Evolutionary conservation across 35 echinoderm and acorn worm species (phyloP).

Genomic region (Stichopus chloronotus): DNA sequence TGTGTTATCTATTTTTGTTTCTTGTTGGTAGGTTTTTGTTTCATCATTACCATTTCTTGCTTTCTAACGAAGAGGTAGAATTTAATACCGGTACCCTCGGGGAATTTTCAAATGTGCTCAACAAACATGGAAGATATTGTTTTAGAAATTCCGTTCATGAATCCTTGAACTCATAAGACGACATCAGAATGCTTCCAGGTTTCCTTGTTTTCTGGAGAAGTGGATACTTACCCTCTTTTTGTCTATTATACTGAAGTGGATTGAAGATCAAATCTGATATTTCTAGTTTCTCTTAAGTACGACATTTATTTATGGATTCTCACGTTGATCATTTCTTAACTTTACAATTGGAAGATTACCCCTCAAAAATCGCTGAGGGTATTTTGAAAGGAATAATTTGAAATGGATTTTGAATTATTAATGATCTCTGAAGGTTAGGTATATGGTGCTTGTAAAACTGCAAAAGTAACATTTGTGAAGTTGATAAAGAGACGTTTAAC

Average conservation of each 20-base stretch:
- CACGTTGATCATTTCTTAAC: constrained; percentile 40
- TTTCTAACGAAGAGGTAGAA: constrained; percentile 53
- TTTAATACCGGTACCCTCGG: constrained; percentile 49
- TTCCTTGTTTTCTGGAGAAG: constrained; percentile 16
- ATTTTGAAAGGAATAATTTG: constrained; percentile 27
- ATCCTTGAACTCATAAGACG: constrained; percentile 50
- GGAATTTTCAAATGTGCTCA: constrained; percentile 42
- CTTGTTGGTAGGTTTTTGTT: constrained; percentile 38
- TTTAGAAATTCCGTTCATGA: constrained; percentile 13
- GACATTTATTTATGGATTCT: constrained; percentile 40
- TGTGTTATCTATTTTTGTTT: background rate
- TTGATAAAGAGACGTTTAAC: background rate
- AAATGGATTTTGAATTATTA: constrained; percentile 50
- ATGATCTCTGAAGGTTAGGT: constrained; percentile 30
- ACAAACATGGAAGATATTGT: constrained; percentile 47
- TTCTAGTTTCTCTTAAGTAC: constrained; percentile 18
- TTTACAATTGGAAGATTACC: background rate
- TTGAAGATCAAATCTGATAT: constrained; percentile 45
- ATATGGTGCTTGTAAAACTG: constrained; percentile 21
- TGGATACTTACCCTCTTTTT: constrained; percentile 50
- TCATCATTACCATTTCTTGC: constrained; percentile 55
- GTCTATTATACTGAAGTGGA: background rate
- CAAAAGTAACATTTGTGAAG: constrained; percentile 34
- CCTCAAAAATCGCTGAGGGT: constrained; percentile 18
- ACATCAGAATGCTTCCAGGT: constrained; percentile 30